Evolutionary conservation across 2,113 vertebrate genomes (phyloP).

Genomic region (Fregata magnificens): DNA sequence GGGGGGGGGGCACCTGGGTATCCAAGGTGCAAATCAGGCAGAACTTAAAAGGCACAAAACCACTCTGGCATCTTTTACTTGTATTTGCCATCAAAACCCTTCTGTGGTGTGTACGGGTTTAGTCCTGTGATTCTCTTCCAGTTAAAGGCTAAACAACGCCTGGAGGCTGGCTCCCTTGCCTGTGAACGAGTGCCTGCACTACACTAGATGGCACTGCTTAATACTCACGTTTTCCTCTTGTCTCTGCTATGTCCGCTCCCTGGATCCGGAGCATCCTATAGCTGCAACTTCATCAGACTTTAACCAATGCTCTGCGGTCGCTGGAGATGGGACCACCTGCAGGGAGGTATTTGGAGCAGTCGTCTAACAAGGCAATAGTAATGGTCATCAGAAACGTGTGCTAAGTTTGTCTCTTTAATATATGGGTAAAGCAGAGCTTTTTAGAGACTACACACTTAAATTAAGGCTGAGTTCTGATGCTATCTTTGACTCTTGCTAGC

Average conservation of each 20-base stretch:
- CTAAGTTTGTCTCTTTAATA: not conserved
- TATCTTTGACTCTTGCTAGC: not conserved
- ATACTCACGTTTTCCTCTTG: not conserved
- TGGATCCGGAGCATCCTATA: not conserved
- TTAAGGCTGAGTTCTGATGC: not conserved
- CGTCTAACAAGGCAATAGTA: fast-evolving
- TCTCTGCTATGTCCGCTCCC: not conserved
- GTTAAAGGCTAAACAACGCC: not conserved
- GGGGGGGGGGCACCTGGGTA: not conserved
- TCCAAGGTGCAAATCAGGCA: not conserved
- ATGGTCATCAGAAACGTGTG: not conserved
- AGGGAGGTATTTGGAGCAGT: not conserved
- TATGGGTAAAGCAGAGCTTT: not conserved
- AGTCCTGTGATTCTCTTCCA: not conserved
- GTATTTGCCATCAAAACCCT: not conserved
- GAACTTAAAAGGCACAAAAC: not conserved
- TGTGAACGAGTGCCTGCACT: not conserved
- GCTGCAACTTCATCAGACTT: not conserved
- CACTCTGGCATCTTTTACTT: not conserved
- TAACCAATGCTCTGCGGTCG: fast-evolving
- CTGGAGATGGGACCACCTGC: not conserved
- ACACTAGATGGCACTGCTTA: slow-evolving; percentile 59
- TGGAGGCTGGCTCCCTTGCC: not conserved
- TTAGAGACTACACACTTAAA: not conserved
- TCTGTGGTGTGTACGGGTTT: not conserved